Percentiles rank a stretch among this genome's conserved stretches.
phyloP scores from a whole-genome alignment of 2,888 invertebrate genomes.

The Serripes groenlandicus region DNA sequence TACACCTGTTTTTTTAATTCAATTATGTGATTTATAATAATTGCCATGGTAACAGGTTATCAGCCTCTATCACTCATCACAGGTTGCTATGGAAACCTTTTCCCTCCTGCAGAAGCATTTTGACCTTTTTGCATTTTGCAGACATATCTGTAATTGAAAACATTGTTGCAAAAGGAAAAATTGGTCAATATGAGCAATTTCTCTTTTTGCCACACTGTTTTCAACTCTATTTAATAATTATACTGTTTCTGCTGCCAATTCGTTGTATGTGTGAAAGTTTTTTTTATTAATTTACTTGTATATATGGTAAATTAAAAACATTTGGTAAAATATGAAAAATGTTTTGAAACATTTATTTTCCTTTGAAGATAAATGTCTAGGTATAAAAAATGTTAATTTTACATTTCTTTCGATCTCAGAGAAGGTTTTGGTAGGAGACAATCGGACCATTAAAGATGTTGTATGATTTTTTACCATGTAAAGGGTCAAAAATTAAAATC shows the following conservation, averaged over 20 bases:
- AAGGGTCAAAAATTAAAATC: too few relatives aligned
- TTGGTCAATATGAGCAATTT: background rate
- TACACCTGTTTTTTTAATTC: constrained; percentile 12
- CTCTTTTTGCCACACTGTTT: background rate
- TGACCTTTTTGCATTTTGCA: background rate
- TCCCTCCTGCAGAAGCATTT: background rate
- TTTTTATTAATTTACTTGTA: too few relatives aligned
- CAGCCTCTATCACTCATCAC: background rate
- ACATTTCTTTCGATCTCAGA: too few relatives aligned
- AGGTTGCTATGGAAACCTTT: background rate
- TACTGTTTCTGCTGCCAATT: background rate
- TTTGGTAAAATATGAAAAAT: background rate
- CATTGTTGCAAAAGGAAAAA: background rate
- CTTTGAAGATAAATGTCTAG: too few relatives aligned
- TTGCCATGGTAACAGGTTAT: constrained; percentile 10
- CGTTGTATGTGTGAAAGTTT: background rate
- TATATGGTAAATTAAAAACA: too few relatives aligned
- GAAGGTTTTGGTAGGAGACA: too few relatives aligned
- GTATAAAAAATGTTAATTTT: too few relatives aligned
- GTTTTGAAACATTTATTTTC: too few relatives aligned
- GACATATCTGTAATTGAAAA: background rate
- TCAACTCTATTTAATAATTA: too few relatives aligned
- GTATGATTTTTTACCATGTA: too few relatives aligned
- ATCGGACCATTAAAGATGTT: too few relatives aligned
- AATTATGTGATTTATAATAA: constrained; percentile 14